These are phyloP conservation scores for Odontothrips loti DNA, from an alignment of 2,888 invertebrate genomes.

Conservation along the genomic window DNA sequence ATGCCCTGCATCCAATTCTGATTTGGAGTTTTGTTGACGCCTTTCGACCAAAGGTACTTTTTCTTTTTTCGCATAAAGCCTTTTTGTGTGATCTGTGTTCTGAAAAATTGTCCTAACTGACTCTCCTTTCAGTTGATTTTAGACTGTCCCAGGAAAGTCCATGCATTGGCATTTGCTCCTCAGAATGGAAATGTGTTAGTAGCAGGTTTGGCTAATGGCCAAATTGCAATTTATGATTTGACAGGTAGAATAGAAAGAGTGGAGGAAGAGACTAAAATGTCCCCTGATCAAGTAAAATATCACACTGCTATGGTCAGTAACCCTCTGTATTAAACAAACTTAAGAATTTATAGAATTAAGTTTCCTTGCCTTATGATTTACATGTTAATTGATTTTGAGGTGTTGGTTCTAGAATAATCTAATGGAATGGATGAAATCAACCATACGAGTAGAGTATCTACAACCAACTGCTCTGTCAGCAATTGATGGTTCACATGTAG, in stretches of 20 bases:
- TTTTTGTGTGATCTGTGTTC: neutral
- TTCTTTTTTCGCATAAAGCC: neutral
- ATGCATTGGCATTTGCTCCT: constrained; percentile 45
- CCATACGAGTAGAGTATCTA: neutral
- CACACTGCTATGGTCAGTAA: neutral
- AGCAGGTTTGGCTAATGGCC: constrained; percentile 46
- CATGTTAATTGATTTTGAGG: neutral
- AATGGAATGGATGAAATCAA: constrained; percentile 16
- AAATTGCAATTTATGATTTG: constrained; percentile 46
- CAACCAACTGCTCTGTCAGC: neutral
- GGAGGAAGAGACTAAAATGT: constrained; percentile 4
- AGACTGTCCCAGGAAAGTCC: constrained; percentile 43
- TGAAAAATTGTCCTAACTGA: neutral
- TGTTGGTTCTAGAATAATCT: neutral
- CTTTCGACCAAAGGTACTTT: constrained; percentile 38
- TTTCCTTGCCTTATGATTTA: no score
- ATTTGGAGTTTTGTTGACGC: constrained; percentile 40
- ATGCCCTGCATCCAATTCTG: constrained; percentile 46
- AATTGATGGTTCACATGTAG: constrained; percentile 7
- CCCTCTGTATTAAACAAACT: neutral
- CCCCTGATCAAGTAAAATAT: constrained; percentile 2
- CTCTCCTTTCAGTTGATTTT: constrained; percentile 39
- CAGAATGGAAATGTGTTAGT: constrained; percentile 42
- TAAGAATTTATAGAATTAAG: neutral
- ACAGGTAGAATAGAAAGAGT: constrained; percentile 36